These are phyloP conservation scores for Speoplatyrhinus poulsoni DNA, from an alignment of 2,113 vertebrate species.

Conservation along the genomic window DNA sequence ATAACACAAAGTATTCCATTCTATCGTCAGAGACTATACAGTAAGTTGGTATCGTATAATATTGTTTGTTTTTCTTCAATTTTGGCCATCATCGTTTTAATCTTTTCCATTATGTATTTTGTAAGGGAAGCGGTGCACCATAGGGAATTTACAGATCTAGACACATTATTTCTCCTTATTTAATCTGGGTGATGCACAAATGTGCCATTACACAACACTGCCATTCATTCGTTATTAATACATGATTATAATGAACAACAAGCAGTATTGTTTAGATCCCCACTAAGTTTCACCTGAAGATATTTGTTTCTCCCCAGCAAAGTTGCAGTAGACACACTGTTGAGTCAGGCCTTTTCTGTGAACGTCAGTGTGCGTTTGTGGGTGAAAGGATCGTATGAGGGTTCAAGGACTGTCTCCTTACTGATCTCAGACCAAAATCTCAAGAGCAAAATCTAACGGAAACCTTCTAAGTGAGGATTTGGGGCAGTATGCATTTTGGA, in stretches of 20 bases:
- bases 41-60: too few species aligned
- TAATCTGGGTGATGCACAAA: too few species aligned
- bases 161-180: background rate
- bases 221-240: too few species aligned
- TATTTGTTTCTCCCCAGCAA: conserved; percentile 22
- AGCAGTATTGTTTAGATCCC: background rate
- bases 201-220: too few species aligned
- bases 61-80: too few species aligned
- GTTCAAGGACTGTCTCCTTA: conserved; percentile 39
- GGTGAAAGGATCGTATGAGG: conserved; percentile 32
- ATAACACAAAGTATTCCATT: too few species aligned
- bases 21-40: too few species aligned
- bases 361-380: conserved; percentile 13
- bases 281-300: conserved; percentile 17
- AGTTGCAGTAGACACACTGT: conserved; percentile 53
- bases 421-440: conserved; percentile 55
- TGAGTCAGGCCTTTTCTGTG: conserved; percentile 24
- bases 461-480: conserved; percentile 71
- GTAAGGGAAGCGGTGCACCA: too few species aligned
- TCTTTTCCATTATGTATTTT: too few species aligned
- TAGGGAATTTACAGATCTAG: background rate
- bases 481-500: conserved; percentile 32
- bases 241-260: background rate
- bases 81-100: too few species aligned
- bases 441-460: conserved; percentile 69